phyloP scores from a whole-genome alignment of 2,113 vertebrate species.

The Odontesthes bonariensis region DNA sequence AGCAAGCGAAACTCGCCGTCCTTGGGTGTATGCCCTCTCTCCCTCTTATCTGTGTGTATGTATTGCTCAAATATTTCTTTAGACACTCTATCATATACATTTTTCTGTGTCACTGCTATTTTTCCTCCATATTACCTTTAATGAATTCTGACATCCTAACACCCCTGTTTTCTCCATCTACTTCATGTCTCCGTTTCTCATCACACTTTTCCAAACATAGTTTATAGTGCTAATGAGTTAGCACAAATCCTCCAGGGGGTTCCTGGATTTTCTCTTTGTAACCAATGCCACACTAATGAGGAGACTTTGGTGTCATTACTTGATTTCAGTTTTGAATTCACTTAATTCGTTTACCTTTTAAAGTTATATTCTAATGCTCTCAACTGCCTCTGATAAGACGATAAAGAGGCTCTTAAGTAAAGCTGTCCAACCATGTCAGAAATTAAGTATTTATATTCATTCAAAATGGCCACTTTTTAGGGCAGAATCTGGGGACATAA shows the following conservation, averaged over 20 bases:
- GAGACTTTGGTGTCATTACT: not conserved
- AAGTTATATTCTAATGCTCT: not conserved
- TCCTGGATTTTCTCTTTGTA: not conserved
- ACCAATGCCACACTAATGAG: not conserved
- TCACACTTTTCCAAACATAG: not conserved
- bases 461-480: no score
- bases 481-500: no score
- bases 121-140: constrained; percentile 3
- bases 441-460: no score
- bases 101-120: constrained; percentile 12
- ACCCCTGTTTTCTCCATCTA: not conserved
- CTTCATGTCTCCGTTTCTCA: not conserved
- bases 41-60: constrained; percentile 57
- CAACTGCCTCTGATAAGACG: not conserved
- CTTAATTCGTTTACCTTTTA: not conserved
- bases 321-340: not conserved
- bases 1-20: constrained; percentile 74
- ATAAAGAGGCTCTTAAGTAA: no score
- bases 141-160: not conserved
- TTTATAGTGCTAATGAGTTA: constrained; percentile 2
- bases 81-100: constrained; percentile 14
- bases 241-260: constrained; percentile 4
- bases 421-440: no score
- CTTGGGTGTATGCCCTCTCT: constrained; percentile 71
- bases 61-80: constrained; percentile 35